Base-by-base conservation (phyloP, 1,140 invertebrate genomes). In the Drosophila melanica region DNA sequence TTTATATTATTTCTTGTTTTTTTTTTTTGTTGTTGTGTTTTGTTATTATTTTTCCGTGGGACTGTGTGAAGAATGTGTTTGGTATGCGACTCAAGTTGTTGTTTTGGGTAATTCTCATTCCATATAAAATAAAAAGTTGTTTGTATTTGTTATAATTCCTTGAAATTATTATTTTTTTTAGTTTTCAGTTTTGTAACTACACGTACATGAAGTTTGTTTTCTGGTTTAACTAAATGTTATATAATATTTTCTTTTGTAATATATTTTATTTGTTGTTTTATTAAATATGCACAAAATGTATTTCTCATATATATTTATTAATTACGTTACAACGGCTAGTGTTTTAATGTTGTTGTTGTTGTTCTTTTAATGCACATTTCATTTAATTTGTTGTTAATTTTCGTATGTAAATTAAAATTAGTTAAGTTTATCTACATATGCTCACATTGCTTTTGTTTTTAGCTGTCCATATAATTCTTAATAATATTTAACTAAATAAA, bases 401-500 rank as follows among this genome's bases (percentile, higher is more conserved):
- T 60, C 12, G 45, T 47, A 20, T 37, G 16, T 48, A 85, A 85
- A 85, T 85, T 85, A 79, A 85, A 77, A 77, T 85, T 89, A 78
- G 73, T 87, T 81, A 77, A 79, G 77, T 79, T 79, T 89, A 82
- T 77, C 77, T 89, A 84, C 76, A 79, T 77, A 79, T 81, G 70
- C 82, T 82, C 68, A 76, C 80, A 77, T 66, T 74, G 65, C 66
- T 78, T 14, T 66, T 35, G 45, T 68, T 71, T 63, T 77, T 74
- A 66, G 59, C 63, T 64, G 51, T 77, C 55, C 73, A 57, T 85
- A 79, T 51, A 81, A 79, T 81, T 87, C 67, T 87, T 87, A 76
- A 75, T 78, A 81, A 81, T 86, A 82, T 67, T 75, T 90, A 90
- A 85, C 79, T 85, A 85, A 86, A 79, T 79, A 84, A 74, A 75